phyloP scores from a whole-genome alignment of 2,888 invertebrate species.

The Dryobota labecula region DNA sequence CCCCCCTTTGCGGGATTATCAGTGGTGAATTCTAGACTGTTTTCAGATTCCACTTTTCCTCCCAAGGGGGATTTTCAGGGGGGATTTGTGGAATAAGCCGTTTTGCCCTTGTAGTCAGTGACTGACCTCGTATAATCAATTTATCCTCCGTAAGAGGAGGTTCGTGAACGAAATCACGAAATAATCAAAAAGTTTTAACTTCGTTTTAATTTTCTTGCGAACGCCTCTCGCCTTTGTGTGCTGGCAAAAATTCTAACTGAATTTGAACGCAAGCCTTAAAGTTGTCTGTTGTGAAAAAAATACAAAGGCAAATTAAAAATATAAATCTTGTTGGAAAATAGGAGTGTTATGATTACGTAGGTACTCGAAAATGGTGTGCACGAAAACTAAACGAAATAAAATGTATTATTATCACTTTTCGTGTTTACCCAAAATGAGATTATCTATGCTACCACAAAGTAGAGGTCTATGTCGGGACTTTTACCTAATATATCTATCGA shows the following conservation, averaged over 20 bases:
- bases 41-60: too few species aligned
- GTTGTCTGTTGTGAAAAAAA: slow-evolving; percentile 42
- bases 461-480: not conserved
- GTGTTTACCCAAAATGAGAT: not conserved
- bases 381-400: not conserved
- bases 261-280: slow-evolving; percentile 47
- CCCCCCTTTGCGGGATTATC: too few species aligned
- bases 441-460: not conserved
- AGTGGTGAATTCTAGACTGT: too few species aligned
- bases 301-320: slow-evolving; percentile 43
- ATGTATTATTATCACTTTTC: not conserved
- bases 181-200: slow-evolving; percentile 67
- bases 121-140: slow-evolving; percentile 25
- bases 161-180: slow-evolving; percentile 48
- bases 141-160: not conserved
- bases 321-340: slow-evolving; percentile 19
- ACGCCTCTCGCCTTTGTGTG: slow-evolving; percentile 48
- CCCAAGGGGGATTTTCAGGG: too few species aligned
- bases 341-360: slow-evolving; percentile 7
- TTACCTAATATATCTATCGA: not conserved
- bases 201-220: slow-evolving; percentile 59
- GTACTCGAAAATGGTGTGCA: not conserved
- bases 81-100: too few species aligned
- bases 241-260: slow-evolving; percentile 43
- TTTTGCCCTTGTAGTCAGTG: not conserved